Evolutionary conservation across 1,140 invertebrate genomes (phyloP).

Genomic region (Pararge aegeria): DNA sequence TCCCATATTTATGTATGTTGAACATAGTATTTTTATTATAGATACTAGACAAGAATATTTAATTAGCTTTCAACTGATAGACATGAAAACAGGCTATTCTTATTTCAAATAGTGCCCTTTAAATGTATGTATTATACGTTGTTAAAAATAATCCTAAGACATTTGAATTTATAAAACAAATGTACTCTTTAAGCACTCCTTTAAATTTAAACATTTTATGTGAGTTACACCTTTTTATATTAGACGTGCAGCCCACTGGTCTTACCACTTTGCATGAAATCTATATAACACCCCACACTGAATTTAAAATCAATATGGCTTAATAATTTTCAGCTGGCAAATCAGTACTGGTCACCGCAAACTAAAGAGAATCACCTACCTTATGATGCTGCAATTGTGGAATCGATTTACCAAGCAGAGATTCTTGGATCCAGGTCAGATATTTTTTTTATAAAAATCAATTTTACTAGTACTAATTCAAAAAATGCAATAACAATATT

Average conservation of each 20-base stretch:
- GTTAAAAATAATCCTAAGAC: too few relatives aligned
- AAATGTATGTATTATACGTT: too few relatives aligned
- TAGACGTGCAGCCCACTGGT: conserved; percentile 57
- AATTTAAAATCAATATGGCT: conserved; percentile 69
- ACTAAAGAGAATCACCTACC: conserved; percentile 84
- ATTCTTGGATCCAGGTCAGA: conserved; percentile 86
- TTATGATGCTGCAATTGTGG: conserved; percentile 87
- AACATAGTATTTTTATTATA: too few relatives aligned
- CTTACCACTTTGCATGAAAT: conserved; percentile 49
- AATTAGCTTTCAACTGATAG: too few relatives aligned
- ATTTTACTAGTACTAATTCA: conserved; percentile 34
- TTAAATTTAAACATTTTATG: conserved; percentile 20
- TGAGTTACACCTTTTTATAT: conserved; percentile 24
- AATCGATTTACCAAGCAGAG: conserved; percentile 90
- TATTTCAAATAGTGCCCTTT: too few relatives aligned
- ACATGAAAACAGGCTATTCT: too few relatives aligned
- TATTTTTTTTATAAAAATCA: conserved; percentile 12
- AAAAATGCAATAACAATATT: neutral
- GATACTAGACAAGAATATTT: too few relatives aligned
- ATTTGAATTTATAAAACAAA: too few relatives aligned
- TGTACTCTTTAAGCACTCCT: neutral
- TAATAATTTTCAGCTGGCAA: conserved; percentile 85
- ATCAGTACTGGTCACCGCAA: conserved; percentile 93
- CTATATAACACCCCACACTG: conserved; percentile 67
- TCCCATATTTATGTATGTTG: too few relatives aligned